Conservation (phyloP, 2,888 invertebrate genomes). For the Corbicula japonica region DNA sequence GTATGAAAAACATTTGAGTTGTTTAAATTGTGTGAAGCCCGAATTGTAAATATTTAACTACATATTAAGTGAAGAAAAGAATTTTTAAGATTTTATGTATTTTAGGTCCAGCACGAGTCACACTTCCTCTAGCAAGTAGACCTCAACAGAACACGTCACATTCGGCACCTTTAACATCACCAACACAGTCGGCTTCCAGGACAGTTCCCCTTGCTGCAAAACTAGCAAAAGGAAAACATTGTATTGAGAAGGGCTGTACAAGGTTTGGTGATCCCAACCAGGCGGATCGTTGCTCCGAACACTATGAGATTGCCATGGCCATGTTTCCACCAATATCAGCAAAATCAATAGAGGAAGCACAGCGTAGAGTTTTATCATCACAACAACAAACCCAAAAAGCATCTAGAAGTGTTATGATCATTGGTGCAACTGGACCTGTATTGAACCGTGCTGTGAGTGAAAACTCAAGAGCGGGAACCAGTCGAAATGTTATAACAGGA, state of each 20-base stretch:
- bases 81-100: no score
- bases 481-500: neutral
- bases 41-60: no score
- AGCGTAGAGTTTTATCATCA: conserved; percentile 7
- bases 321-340: conserved; percentile 24
- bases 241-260: conserved; percentile 65
- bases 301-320: conserved; percentile 49
- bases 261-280: conserved; percentile 69
- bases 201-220: conserved; percentile 12
- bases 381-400: conserved; percentile 1
- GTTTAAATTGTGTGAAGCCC: no score
- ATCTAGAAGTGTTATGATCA: neutral
- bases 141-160: neutral
- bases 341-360: conserved; percentile 8
- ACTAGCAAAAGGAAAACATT: conserved; percentile 27
- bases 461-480: neutral
- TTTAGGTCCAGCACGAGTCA: neutral
- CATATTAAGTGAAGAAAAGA: no score
- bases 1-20: no score
- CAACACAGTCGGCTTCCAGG: neutral
- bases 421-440: neutral
- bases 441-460: neutral
- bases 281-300: conserved; percentile 62
- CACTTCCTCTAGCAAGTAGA: conserved; percentile 11
- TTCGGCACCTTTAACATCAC: conserved; percentile 1